Percentiles rank a stretch among this genome's conserved stretches.
Evolutionary conservation across 2,797 vertebrate species (phyloP).

Genomic region (Agapornis canus): DNA sequence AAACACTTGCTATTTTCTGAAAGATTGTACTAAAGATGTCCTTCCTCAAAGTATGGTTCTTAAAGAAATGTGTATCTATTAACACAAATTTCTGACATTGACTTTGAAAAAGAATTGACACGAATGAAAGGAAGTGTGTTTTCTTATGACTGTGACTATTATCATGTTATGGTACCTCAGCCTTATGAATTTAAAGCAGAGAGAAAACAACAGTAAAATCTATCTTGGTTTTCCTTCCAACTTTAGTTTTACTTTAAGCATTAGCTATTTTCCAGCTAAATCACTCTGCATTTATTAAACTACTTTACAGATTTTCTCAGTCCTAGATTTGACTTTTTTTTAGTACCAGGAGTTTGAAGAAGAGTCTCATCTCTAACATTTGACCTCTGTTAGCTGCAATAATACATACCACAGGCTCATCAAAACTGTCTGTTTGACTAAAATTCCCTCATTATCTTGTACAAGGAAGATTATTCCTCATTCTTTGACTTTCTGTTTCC

Average conservation of each 20-base stretch:
- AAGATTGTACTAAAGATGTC: constrained; percentile 12
- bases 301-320: neutral
- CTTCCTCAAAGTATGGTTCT: constrained; percentile 32
- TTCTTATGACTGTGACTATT: neutral
- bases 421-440: constrained; percentile 8
- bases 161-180: neutral
- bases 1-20: constrained; percentile 43
- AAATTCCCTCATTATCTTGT: constrained; percentile 13
- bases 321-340: neutral
- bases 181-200: constrained; percentile 21
- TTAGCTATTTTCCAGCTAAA: neutral
- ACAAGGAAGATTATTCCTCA: neutral
- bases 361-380: neutral
- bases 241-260: neutral
- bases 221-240: neutral
- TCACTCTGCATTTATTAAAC: constrained; percentile 5
- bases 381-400: constrained; percentile 29
- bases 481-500: neutral
- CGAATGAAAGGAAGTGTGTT: constrained; percentile 6
- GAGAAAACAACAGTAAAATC: neutral
- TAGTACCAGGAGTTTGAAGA: neutral
- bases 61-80: neutral
- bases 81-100: neutral
- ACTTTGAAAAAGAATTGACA: neutral
- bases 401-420: neutral